Evolutionary conservation across 2,888 invertebrate species (phyloP), one percentile per base, ranked within the genome.

Genomic region (Conchocele bisecta): DNA sequence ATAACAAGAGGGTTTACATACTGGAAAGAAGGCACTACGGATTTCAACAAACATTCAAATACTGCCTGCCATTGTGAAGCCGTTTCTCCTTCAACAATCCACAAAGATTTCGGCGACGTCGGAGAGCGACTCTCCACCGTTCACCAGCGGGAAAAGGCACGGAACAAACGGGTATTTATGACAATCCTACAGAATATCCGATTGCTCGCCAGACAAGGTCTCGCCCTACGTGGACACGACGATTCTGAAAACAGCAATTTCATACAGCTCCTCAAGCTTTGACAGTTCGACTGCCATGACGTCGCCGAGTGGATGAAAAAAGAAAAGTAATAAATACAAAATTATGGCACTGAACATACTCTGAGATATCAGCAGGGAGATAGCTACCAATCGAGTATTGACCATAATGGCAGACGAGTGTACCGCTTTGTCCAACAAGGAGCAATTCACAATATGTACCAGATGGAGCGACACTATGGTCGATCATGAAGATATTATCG

Each of bases 381-480:
- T 79, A 13, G 39, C 9, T 33, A 37, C 37, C 7, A 15, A 53
- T n/a, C 15, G 11, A 0, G 79, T 72, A 35, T 72, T 64, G 51
- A 65, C 77, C 11, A 75, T 80, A 6, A 76, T 83, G 77, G 58
- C 39, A 5, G 76, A 79, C 44, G 76, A 78, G 68, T 73, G 76
- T 24, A 64, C 79, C n/a, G 76, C 80, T 60, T 15, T 39, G 17
- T 66, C 71, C 20, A 83, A 80, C 60, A 51, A 56, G 22, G 79
- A 83, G 39, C 82, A 83, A 59, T 42, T 81, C 31, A 77, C 76
- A 26, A 41, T 79, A 37, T 69, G 70, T 6, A 2, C 82, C 7
- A 50, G 78, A 44, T 78, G 66, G 28, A 71, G 79, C 1, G 67
- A 77, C 24, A 42, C 58, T 46, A 37, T 73, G 33, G 37, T 81